A percentile compares a stretch with the other conserved stretches of the same genome.
phyloP scores from a whole-genome alignment of 2,888 invertebrate genomes.

The Geotrupes spiniger region DNA sequence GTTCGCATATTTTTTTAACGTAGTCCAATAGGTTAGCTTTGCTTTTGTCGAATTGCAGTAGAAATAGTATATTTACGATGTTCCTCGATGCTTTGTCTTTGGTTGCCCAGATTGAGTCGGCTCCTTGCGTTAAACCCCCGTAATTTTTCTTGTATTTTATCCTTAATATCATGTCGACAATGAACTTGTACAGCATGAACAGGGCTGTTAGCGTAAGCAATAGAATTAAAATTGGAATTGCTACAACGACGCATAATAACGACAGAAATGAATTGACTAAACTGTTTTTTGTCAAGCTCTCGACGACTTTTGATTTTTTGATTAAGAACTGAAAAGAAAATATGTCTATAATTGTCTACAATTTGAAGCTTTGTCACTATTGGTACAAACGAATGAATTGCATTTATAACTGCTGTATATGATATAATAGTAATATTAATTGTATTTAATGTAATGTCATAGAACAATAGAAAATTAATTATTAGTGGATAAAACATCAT shows the following conservation, averaged over 20 bases:
- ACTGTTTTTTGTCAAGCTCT: too few relatives aligned
- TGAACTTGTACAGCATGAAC: not conserved
- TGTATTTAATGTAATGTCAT: too few relatives aligned
- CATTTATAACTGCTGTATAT: too few relatives aligned
- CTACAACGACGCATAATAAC: too few relatives aligned
- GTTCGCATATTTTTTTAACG: constrained; percentile 1
- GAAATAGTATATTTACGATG: constrained; percentile 3
- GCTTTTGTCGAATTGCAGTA: constrained; percentile 2
- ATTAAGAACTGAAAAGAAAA: constrained; percentile 3
- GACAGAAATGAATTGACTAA: too few relatives aligned
- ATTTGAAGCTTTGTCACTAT: too few relatives aligned
- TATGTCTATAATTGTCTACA: too few relatives aligned
- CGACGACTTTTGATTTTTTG: not conserved
- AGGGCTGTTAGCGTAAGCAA: not conserved
- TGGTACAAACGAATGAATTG: too few relatives aligned
- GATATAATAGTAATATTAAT: too few relatives aligned
- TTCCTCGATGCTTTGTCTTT: constrained; percentile 3
- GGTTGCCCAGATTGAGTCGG: constrained; percentile 6
- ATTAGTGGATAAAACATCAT: too few relatives aligned
- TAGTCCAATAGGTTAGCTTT: not conserved
- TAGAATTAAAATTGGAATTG: too few relatives aligned
- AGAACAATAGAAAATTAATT: too few relatives aligned
- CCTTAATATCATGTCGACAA: not conserved
- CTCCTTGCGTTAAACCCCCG: constrained; percentile 4
- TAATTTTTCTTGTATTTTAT: not conserved